Conservation (phyloP, 2,888 invertebrate genomes). For the Ichneumon xanthorius region DNA sequence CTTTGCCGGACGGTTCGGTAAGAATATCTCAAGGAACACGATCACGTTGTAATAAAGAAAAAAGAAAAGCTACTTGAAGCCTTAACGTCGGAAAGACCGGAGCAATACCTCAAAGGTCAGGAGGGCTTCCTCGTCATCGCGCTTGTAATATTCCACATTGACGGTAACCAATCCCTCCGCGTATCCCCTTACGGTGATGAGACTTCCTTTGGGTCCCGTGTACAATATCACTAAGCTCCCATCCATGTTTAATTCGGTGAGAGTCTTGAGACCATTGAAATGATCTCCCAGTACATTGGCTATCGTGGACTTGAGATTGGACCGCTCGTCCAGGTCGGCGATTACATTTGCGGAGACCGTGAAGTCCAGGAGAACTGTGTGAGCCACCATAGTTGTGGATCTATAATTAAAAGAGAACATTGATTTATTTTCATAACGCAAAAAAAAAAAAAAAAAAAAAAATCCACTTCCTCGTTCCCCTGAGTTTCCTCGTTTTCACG, state of each 20-base stretch:
- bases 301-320: slow-evolving; percentile 88
- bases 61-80: neutral
- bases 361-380: slow-evolving; percentile 93
- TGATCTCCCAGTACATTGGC: slow-evolving; percentile 90
- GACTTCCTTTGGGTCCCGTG: slow-evolving; percentile 89
- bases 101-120: slow-evolving; percentile 91
- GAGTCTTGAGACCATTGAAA: slow-evolving; percentile 89
- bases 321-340: slow-evolving; percentile 89
- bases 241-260: slow-evolving; percentile 89
- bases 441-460: neutral
- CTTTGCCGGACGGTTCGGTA: neutral
- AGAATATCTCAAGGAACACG: slow-evolving; percentile 23
- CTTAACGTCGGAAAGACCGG: neutral
- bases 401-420: neutral
- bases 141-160: slow-evolving; percentile 93
- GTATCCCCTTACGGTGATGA: slow-evolving; percentile 91
- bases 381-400: slow-evolving; percentile 89
- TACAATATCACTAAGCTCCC: slow-evolving; percentile 90
- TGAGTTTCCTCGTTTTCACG: neutral
- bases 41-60: slow-evolving; percentile 17
- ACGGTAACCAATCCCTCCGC: slow-evolving; percentile 92
- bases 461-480: neutral
- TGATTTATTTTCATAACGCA: neutral
- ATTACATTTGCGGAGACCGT: slow-evolving; percentile 90
- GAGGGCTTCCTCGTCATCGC: slow-evolving; percentile 90